These are phyloP conservation scores for Hypotaenidia okinawae DNA, from an alignment of 2,797 vertebrate genomes.

Conservation along the genomic window DNA sequence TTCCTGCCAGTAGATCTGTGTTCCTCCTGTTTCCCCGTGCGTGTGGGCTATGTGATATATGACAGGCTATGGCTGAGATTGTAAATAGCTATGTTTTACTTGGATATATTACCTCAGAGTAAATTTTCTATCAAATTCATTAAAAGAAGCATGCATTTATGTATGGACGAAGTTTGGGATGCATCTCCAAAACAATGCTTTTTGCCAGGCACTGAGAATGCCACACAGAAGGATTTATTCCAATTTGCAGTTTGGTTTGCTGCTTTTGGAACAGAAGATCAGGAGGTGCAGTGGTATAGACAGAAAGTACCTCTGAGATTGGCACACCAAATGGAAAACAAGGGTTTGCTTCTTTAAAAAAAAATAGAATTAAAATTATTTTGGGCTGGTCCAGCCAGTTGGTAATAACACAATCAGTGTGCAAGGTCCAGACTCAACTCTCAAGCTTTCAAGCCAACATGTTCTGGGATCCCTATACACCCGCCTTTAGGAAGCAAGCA, in stretches of 20 bases:
- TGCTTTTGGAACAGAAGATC: not conserved
- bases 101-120: not conserved
- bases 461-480: not conserved
- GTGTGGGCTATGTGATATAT: not conserved
- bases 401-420: not conserved
- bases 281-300: not conserved
- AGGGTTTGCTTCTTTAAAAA: not conserved
- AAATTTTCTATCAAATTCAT: not conserved
- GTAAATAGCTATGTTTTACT: conserved; percentile 11
- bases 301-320: not conserved
- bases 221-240: not conserved
- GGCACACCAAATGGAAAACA: not conserved
- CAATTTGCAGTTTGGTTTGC: not conserved
- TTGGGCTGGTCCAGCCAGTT: not conserved
- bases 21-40: not conserved
- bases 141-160: not conserved
- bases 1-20: not conserved
- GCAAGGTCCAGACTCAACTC: not conserved
- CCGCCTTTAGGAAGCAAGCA: fast-evolving
- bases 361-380: not conserved
- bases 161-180: not conserved
- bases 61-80: not conserved
- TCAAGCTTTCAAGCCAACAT: not conserved
- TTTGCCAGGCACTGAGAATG: not conserved
- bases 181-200: not conserved